phyloP scores from a whole-genome alignment of 1,140 invertebrate species.

The Formica selysi region DNA sequence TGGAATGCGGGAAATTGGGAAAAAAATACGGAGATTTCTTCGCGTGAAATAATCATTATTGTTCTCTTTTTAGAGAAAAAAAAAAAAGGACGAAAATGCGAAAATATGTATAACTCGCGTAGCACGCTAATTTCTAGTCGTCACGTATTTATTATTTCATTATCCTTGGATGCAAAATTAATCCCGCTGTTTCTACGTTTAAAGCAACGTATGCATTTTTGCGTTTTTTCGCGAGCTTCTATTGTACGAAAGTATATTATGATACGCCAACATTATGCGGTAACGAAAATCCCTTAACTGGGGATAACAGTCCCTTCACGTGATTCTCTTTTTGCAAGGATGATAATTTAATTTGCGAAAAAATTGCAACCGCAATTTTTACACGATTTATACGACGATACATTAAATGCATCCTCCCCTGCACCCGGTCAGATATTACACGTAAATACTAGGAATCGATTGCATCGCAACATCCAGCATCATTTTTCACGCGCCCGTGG shows the following conservation, averaged over 20 bases:
- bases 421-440: slow-evolving; percentile 45
- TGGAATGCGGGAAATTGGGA: slow-evolving; percentile 32
- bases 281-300: neutral
- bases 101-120: neutral
- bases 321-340: neutral
- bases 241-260: neutral
- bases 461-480: slow-evolving; percentile 42
- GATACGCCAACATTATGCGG: neutral
- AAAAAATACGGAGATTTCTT: slow-evolving; percentile 39
- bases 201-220: slow-evolving; percentile 32
- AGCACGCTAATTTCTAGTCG: slow-evolving; percentile 21
- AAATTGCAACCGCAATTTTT: slow-evolving; percentile 39
- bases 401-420: slow-evolving; percentile 21
- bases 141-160: slow-evolving; percentile 46
- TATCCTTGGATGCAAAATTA: slow-evolving; percentile 20
- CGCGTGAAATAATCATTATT: slow-evolving; percentile 38
- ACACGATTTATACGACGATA: neutral
- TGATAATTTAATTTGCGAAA: slow-evolving; percentile 26
- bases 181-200: slow-evolving; percentile 19
- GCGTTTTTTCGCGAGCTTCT: slow-evolving; percentile 14
- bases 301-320: neutral
- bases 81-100: neutral
- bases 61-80: neutral
- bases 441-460: slow-evolving; percentile 59
- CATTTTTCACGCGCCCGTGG: slow-evolving; percentile 46